Evolutionary conservation across 1,140 invertebrate species (phyloP), one percentile per base, ranked within the genome.

Genomic region (Dreissena polymorpha): DNA sequence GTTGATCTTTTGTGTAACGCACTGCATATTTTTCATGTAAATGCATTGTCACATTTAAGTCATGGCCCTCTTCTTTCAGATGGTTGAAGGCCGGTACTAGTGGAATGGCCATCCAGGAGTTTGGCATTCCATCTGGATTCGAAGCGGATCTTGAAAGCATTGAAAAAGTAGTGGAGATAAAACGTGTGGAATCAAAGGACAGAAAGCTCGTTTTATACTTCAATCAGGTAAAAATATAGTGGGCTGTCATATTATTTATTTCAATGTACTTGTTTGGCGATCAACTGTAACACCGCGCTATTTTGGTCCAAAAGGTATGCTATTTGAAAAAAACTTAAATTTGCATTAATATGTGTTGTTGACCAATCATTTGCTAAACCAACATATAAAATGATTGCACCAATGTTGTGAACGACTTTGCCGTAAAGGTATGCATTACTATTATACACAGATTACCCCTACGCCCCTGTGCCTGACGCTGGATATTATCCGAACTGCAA

Each of bases 181-280:
- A 97, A 91, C 94, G 96, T 86, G 95, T 97, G 0, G 96, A 97
- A 92, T 96, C 95, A 0, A 95, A 95, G 14, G 95, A 96, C 84
- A 96, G 96, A 6, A 95, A 96, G 88, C 94, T 97, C 50, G 93
- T 97, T 27, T 93, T 97, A 16, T 97, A 97, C 89, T 97, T 97
- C 90, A 96, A 97, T 87, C 89, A 92, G 89, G 93, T 93, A 86
- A 60, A 8, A 39, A 2, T 5, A 39, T 39, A 5, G 2, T 39
- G 3, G 39, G 2, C 8, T 39, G 39, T 39, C 39, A 39, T 39
- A 39, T 39, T 39, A 8, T 5, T n/a, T 39, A 5, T 5, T 8
- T 39, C 3, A 39, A 39, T 39, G 2, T 39, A 39, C 2, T 39
- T 39, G 39, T 39, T 39, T 39, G 39, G 8, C 39, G 39, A 39